Conservation (phyloP, 2,113 vertebrate genomes). For the Daphoenositta chrysoptera region DNA sequence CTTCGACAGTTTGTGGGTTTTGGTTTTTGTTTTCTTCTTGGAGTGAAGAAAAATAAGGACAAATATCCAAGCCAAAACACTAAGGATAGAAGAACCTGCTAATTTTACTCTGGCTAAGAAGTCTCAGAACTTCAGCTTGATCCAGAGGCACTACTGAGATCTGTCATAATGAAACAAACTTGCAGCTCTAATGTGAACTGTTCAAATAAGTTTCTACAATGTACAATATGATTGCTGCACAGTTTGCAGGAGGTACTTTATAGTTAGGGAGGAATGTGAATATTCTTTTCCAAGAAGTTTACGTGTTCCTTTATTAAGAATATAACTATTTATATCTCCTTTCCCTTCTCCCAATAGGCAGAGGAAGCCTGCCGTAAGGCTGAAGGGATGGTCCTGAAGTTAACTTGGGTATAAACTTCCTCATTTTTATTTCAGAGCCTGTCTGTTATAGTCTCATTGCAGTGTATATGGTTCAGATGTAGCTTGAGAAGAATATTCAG, state of each 20-base stretch:
- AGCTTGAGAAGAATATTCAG: neutral
- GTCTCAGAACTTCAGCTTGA: neutral
- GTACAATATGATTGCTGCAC: neutral
- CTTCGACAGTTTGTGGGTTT: neutral
- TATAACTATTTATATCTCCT: neutral
- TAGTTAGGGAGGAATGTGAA: neutral
- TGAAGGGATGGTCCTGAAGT: neutral
- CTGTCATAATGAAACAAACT: neutral
- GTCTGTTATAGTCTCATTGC: neutral
- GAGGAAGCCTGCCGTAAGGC: neutral
- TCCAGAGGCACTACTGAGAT: fast-evolving
- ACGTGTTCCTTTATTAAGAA: neutral
- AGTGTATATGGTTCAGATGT: neutral
- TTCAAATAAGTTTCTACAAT: neutral
- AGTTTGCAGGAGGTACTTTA: neutral
- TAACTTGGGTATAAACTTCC: neutral
- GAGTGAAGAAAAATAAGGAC: neutral
- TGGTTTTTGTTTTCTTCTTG: neutral
- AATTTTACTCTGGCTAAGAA: neutral
- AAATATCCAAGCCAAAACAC: neutral
- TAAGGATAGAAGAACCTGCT: neutral
- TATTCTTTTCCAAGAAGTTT: neutral
- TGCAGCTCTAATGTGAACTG: neutral
- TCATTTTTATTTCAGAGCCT: neutral
- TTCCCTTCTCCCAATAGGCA: neutral